Conservation (phyloP, 2,113 vertebrate species). For the Elephas maximus region DNA sequence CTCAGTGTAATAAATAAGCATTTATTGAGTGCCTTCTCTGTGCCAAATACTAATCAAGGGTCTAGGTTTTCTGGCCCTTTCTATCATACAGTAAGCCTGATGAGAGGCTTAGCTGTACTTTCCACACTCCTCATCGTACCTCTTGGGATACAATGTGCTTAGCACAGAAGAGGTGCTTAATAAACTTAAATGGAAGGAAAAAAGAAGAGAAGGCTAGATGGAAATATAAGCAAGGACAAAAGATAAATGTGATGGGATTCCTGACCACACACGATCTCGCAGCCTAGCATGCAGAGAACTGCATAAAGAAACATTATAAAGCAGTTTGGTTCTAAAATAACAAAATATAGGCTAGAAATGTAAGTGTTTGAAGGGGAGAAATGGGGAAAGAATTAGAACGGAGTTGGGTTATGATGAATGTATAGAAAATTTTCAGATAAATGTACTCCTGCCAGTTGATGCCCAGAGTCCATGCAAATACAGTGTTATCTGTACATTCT, state of each 20-base stretch:
- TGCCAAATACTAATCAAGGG: neutral
- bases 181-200: neutral
- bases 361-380: neutral
- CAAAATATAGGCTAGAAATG: neutral
- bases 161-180: neutral
- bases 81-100: neutral
- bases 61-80: neutral
- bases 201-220: neutral
- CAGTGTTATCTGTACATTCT: neutral
- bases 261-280: neutral
- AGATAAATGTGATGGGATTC: neutral
- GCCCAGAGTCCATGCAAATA: neutral
- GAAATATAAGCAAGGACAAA: neutral
- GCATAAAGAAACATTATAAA: neutral
- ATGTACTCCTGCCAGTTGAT: neutral
- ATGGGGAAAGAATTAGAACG: neutral
- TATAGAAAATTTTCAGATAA: neutral
- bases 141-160: neutral
- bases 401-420: neutral
- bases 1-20: neutral
- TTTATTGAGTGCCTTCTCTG: slow-evolving; percentile 24
- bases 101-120: neutral
- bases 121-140: neutral
- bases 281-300: neutral
- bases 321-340: slow-evolving; percentile 19